Evolutionary conservation across 2,888 invertebrate genomes (phyloP).

Genomic region (Agrotis exclamationis): DNA sequence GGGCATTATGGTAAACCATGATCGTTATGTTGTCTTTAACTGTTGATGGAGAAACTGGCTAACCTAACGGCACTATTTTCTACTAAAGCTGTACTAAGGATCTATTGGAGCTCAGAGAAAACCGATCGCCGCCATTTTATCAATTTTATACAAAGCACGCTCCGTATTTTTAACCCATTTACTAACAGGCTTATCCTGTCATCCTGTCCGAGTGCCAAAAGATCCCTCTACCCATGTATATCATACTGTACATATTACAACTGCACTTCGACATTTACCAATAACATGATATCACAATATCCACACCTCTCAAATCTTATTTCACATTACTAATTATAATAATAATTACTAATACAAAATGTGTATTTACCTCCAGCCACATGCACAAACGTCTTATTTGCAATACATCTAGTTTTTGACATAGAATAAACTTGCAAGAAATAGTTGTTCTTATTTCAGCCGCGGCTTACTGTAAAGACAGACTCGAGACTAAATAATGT

Average conservation of each 20-base stretch:
- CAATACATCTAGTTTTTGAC: slow-evolving; percentile 17
- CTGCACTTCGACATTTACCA: not conserved
- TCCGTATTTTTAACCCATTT: too few species aligned
- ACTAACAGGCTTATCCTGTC: too few species aligned
- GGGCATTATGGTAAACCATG: too few species aligned
- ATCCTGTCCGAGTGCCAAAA: too few species aligned
- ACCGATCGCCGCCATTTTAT: too few species aligned
- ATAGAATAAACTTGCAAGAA: slow-evolving; percentile 18
- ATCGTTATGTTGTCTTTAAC: too few species aligned
- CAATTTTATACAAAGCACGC: too few species aligned
- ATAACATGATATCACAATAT: slow-evolving; percentile 24
- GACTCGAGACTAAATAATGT: slow-evolving; percentile 26
- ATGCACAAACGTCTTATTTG: slow-evolving; percentile 13
- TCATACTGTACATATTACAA: not conserved
- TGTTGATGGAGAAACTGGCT: too few species aligned
- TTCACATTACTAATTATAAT: slow-evolving; percentile 21
- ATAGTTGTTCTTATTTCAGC: not conserved
- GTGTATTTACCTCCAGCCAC: slow-evolving; percentile 8
- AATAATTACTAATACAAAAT: slow-evolving; percentile 22
- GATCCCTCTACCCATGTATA: too few species aligned
- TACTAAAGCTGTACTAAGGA: too few species aligned
- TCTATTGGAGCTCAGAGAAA: too few species aligned
- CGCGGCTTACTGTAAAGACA: slow-evolving; percentile 36
- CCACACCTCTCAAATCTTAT: slow-evolving; percentile 12
- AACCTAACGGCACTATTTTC: too few species aligned